Base-by-base conservation (phyloP, 2,797 vertebrate species). In the Lindbergichthys nudifrons region DNA sequence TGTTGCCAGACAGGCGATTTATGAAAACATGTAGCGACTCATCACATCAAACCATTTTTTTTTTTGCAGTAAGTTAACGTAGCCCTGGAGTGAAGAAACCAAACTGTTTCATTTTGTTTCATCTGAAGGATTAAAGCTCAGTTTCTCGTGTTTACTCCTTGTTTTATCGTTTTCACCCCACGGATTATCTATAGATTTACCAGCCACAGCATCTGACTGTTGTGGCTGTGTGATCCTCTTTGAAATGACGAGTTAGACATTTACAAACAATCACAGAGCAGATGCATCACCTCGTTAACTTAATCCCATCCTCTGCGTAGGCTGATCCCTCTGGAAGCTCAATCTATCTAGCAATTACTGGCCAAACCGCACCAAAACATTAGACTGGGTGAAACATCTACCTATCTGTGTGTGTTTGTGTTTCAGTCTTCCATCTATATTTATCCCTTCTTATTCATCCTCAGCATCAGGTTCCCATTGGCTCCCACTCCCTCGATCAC, bases 261-360 rank as follows among this genome's bases (percentile, higher is more conserved):
- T 88, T 88, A 87, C 88, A 80, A 79, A 73, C 80, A 83, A 82
- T 86, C 79, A 74, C 0, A 53, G 71, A 89, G 77, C 89, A 89
- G 82, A 87, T 91, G 90, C 87, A 79, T 89, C 77, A 41, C 83
- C 83, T 92, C 75, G 73, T 93, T 90, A 92, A 64, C 18, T 76
- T 85, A 90, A 90, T 88, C 88, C 81, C 59, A 54, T 75, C 75
- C 59, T 79, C 74, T 75, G 70, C 77, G 63, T 30, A 21, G 70
- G 54, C 73, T 84, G 80, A 89, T 85, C 85, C 70, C 26, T 66
- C 21, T 65, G 68, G 23, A 66, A 52, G 59, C 80, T 71, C 81
- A 67, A 52, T 81, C 80, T 83, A 76, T 89, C 75, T n/a, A 86
- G 78, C 80, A 87, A 83, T 87, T 69, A 75, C 51, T n/a, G 73